Conservation (phyloP, 2,113 vertebrate species). For the Regulus satrapa region DNA sequence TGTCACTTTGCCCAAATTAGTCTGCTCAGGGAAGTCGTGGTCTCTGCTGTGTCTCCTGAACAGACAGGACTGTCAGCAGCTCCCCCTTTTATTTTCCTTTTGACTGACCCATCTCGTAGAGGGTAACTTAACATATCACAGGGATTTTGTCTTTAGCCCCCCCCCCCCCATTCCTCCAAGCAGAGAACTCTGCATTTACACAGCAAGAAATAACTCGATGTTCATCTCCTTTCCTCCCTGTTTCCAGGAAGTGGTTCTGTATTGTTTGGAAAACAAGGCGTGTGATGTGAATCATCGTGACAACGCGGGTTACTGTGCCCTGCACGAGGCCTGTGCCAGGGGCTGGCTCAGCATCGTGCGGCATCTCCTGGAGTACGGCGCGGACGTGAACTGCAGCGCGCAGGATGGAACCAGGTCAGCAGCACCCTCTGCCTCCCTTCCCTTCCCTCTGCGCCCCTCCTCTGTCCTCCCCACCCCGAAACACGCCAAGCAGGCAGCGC, state of each 20-base stretch:
- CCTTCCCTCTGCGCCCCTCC: neutral
- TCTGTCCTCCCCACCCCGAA: neutral
- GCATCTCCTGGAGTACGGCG: slow-evolving; percentile 89
- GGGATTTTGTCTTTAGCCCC: neutral
- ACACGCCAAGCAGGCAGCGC: rapidly evolving
- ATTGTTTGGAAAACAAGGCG: slow-evolving; percentile 88
- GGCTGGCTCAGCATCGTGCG: slow-evolving; percentile 91
- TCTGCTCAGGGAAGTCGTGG: neutral
- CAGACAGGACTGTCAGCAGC: neutral
- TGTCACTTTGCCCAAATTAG: neutral
- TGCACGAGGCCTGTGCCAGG: slow-evolving; percentile 90
- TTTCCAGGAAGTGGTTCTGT: slow-evolving; percentile 90
- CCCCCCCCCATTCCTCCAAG: rapidly evolving
- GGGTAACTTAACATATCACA: neutral
- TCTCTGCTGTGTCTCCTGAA: neutral
- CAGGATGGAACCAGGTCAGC: slow-evolving; percentile 92
- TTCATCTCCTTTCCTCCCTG: neutral
- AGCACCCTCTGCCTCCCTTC: neutral
- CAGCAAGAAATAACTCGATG: neutral
- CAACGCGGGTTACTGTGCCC: slow-evolving; percentile 91
- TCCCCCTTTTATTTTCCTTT: neutral
- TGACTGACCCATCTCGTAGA: neutral
- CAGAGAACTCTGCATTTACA: neutral
- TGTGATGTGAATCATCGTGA: slow-evolving; percentile 94
- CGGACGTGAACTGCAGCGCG: slow-evolving; percentile 93